Conservation (phyloP, 2,113 vertebrate species). For the Malurus cyaneus region DNA sequence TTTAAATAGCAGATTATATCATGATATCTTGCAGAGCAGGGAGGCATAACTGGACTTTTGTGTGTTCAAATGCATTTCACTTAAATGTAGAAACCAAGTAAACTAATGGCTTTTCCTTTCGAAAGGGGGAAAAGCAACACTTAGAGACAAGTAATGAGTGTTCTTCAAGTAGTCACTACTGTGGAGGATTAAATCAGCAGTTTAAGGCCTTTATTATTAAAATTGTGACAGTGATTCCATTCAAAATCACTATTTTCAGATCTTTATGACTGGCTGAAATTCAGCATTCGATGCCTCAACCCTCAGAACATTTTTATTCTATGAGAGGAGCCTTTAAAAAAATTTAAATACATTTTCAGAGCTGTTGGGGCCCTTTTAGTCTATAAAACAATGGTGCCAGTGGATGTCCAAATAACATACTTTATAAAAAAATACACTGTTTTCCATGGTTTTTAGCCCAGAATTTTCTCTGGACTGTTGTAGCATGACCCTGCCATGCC, state of each 20-base stretch:
- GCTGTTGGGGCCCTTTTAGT: not conserved
- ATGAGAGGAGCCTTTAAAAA: not conserved
- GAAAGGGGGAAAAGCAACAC: not conserved
- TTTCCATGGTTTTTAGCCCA: not conserved
- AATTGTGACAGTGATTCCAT: not conserved
- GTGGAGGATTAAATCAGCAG: not conserved
- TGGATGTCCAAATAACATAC: not conserved
- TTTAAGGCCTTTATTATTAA: not conserved
- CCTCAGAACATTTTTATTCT: not conserved
- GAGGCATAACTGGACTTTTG: not conserved
- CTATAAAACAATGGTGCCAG: not conserved
- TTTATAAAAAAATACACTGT: not conserved
- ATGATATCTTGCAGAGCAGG: not conserved
- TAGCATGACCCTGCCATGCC: rapidly evolving
- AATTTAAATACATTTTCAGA: not conserved
- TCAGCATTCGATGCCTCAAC: not conserved
- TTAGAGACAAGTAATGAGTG: not conserved
- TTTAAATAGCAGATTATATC: not conserved
- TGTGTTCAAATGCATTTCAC: constrained; percentile 18
- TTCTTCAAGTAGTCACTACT: not conserved
- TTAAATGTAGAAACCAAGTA: not conserved
- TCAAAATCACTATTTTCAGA: not conserved
- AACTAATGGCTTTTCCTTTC: not conserved
- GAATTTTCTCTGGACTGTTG: not conserved
- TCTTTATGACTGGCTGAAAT: not conserved